These are phyloP conservation scores for Ictalurus punctatus DNA, from an alignment of 2,113 vertebrate genomes.

Conservation along the genomic window DNA sequence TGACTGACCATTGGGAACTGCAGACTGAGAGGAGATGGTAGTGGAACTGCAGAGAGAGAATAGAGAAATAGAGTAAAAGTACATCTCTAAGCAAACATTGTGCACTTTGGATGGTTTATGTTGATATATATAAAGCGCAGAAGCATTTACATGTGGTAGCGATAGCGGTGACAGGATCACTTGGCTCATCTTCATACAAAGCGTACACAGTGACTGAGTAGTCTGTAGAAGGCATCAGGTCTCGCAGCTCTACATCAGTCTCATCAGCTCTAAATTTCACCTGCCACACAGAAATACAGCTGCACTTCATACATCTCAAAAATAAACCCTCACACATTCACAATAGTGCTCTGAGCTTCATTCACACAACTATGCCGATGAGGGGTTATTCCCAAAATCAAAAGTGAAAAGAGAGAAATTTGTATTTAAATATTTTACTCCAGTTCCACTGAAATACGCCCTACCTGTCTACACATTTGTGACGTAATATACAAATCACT, in stretches of 20 bases:
- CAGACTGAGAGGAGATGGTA: constrained; percentile 71
- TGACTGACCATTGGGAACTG: constrained; percentile 83
- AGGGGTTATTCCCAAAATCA: not conserved
- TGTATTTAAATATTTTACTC: not conserved
- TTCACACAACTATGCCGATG: not conserved
- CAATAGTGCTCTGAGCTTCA: not conserved
- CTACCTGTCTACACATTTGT: not conserved
- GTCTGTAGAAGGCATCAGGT: constrained; percentile 77
- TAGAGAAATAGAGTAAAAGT: not conserved
- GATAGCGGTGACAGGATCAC: constrained; percentile 80
- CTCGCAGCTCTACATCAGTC: constrained; percentile 76
- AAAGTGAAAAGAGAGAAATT: not conserved
- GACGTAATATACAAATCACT: not conserved
- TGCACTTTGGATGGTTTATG: not conserved
- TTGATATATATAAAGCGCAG: not conserved
- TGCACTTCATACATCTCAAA: not conserved
- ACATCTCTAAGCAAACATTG: not conserved
- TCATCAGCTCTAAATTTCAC: constrained; percentile 76
- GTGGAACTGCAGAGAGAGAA: constrained; percentile 69
- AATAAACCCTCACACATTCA: not conserved
- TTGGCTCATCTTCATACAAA: constrained; percentile 83
- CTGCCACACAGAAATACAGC: constrained; percentile 62
- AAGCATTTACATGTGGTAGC: constrained; percentile 80
- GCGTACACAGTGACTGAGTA: constrained; percentile 85
- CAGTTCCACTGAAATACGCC: not conserved